Conservation (phyloP, 2,113 vertebrate species). For the Rhea americana region DNA sequence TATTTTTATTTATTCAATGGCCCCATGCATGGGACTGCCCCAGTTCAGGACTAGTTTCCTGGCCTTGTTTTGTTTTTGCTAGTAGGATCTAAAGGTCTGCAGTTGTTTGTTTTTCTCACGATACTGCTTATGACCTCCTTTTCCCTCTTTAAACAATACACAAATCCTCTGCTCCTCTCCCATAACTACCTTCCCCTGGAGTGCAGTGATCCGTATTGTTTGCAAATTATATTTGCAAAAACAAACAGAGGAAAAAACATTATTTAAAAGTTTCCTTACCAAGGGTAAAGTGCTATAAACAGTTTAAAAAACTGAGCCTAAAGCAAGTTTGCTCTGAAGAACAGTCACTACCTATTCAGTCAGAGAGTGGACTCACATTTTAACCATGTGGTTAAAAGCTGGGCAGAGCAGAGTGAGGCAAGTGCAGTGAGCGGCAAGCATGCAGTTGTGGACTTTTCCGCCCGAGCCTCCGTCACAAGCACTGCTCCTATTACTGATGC, state of each 20-base stretch:
- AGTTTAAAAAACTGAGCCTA: neutral
- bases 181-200: neutral
- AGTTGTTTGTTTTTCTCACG: neutral
- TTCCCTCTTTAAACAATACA: constrained; percentile 13
- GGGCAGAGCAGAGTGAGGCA: neutral
- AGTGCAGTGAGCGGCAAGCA: fast-evolving
- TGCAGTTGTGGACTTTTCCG: neutral
- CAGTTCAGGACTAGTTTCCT: neutral
- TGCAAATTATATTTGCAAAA: constrained; percentile 8
- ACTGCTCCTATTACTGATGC: neutral
- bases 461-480: neutral
- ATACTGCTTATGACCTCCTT: constrained; percentile 27
- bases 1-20: neutral
- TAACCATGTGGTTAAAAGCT: neutral
- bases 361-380: neutral
- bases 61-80: neutral
- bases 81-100: neutral
- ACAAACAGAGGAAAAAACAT: constrained; percentile 22
- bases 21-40: neutral
- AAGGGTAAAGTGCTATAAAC: neutral
- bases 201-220: constrained; percentile 41
- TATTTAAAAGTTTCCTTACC: constrained; percentile 48
- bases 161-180: constrained; percentile 28
- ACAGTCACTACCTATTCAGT: neutral
- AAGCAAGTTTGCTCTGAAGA: constrained; percentile 1